Evolutionary conservation across 2,888 invertebrate genomes (phyloP).

Genomic region (Creontiades dilutus): DNA sequence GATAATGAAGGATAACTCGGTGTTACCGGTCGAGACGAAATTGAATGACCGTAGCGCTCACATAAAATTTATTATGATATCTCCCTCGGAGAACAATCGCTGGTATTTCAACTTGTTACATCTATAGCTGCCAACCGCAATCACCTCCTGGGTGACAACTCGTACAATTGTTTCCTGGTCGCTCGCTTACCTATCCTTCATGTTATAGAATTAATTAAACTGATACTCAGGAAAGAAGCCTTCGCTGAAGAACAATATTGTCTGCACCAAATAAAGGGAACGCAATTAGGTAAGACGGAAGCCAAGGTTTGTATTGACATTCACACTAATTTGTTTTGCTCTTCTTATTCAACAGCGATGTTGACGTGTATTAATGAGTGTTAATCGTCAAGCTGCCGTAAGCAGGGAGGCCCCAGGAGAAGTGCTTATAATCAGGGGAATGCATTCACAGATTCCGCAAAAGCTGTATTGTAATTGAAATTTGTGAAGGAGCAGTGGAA

Average conservation of each 20-base stretch:
- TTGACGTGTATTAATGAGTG: constrained; percentile 72
- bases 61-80: not conserved
- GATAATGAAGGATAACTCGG: not conserved
- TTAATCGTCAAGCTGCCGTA: constrained; percentile 71
- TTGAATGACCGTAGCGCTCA: not conserved
- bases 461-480: constrained; percentile 75
- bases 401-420: constrained; percentile 56
- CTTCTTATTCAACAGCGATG: constrained; percentile 68
- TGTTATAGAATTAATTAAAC: constrained; percentile 64
- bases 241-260: constrained; percentile 45
- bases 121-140: constrained; percentile 42
- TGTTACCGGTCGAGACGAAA: not conserved
- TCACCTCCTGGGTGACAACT: not conserved
- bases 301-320: constrained; percentile 71
- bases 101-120: constrained; percentile 2
- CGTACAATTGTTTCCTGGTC: not conserved
- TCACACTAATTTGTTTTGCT: constrained; percentile 72
- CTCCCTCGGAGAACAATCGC: not conserved
- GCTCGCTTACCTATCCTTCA: constrained; percentile 44
- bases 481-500: constrained; percentile 72
- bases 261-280: constrained; percentile 60
- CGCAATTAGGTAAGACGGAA: constrained; percentile 64
- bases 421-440: constrained; percentile 71
- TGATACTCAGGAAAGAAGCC: constrained; percentile 48
- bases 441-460: constrained; percentile 73